Base-by-base conservation (phyloP, 2,888 invertebrate species). In the Drosophila paranaensis region DNA sequence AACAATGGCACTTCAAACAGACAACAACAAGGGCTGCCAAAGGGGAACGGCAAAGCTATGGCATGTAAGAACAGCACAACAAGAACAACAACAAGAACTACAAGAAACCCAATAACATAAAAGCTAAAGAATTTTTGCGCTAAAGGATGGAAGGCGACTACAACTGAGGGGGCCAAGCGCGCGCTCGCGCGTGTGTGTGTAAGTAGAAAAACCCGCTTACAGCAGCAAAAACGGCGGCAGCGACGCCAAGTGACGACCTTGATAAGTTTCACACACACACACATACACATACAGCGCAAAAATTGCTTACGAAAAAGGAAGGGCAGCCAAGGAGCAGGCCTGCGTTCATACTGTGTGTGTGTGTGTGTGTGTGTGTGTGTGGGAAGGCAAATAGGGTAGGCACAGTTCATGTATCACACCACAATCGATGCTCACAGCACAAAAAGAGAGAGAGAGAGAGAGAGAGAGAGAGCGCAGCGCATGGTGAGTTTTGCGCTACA, bases 181-280 rank as follows among this genome's bases (percentile, higher is more conserved):
- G 8, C 11, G 13, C 11, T 4, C 14, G 25, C 25, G 13, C 13
- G 58, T 67, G 74, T 79, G 45, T 62, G 74, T 70, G 75, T 78
- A 86, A 85, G 89, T 77, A 83, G 87, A 87, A 86, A 86, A 86
- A 86, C 86, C 90, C 89, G 86, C 90, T 86, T 86, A 89, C 90
- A 89, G 65, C 87, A 88, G 86, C 86, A 82, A 77, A 79, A 57
- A 73, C 77, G 48, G 55, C 83, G 71, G 60, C 79, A 42, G 60
- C 81, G 80, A 90, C 91, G 82, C 83, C 88, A 85, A 90, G 80
- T 78, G 87, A 90, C 90, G 92, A 91, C 91, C 91, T 91, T 91
- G 91, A 91, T 91, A 91, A 91, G 86, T 89, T 89, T 71, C 70
- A 84, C 81, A 75, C 60, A 63, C 60, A 63, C 27, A 35, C 60